Conservation (phyloP, 2,888 invertebrate genomes). For the Aspidiotus rigidus region DNA sequence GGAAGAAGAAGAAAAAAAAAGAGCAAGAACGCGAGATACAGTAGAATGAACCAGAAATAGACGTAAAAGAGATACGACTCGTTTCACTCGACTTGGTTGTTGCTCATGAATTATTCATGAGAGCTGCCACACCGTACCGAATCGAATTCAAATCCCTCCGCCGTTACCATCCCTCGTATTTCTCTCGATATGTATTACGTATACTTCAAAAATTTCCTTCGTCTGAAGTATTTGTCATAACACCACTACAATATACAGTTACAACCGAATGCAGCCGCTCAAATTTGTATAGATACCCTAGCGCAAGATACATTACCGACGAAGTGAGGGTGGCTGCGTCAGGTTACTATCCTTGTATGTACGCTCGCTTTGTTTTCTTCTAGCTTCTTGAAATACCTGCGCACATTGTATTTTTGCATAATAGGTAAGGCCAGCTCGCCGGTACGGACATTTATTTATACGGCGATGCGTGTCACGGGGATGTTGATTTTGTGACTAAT, state of each 20-base stretch:
- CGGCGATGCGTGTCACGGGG: too few relatives aligned
- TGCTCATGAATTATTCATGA: slow-evolving; percentile 32
- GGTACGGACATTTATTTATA: too few relatives aligned
- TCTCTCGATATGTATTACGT: background rate
- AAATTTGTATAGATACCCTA: too few relatives aligned
- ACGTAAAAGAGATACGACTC: slow-evolving; percentile 33
- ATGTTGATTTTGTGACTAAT: too few relatives aligned
- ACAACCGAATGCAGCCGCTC: slow-evolving; percentile 3
- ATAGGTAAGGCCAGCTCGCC: too few relatives aligned
- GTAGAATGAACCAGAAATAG: slow-evolving; percentile 3
- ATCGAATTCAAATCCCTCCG: slow-evolving; percentile 32
- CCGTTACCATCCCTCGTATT: slow-evolving; percentile 3
- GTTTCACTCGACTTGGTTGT: slow-evolving; percentile 33
- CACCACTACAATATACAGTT: slow-evolving; percentile 24
- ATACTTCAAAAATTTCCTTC: slow-evolving; percentile 15
- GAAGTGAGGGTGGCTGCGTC: too few relatives aligned
- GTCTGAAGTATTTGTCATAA: slow-evolving; percentile 33
- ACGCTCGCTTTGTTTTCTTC: too few relatives aligned
- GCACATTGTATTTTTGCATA: background rate
- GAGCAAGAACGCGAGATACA: background rate
- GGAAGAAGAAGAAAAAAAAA: slow-evolving; percentile 3
- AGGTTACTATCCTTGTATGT: too few relatives aligned
- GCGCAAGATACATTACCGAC: too few relatives aligned
- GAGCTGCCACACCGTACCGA: slow-evolving; percentile 31
- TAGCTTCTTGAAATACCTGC: background rate